These are phyloP conservation scores for Folsomia manolachei DNA, from an alignment of 2,888 invertebrate genomes.

Conservation along the genomic window DNA sequence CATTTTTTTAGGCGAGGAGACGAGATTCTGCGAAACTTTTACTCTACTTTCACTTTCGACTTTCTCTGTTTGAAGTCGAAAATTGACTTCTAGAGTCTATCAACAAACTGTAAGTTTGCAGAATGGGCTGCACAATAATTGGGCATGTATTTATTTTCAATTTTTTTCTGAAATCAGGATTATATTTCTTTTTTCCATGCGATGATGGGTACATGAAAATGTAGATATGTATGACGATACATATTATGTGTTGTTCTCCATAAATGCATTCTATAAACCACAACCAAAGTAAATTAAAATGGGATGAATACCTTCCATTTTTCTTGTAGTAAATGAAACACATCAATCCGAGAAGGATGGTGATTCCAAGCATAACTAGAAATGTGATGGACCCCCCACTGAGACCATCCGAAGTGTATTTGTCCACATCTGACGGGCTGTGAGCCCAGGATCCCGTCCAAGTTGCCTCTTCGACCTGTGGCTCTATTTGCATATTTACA, in stretches of 20 bases:
- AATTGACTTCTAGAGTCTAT: no score
- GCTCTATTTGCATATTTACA: no score
- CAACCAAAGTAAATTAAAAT: no score
- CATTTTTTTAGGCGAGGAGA: background rate
- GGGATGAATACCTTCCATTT: conserved; percentile 18
- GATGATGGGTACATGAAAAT: background rate
- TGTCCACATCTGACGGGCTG: conserved; percentile 19
- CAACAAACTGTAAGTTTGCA: no score
- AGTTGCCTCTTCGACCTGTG: conserved; percentile 24
- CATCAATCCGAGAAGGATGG: conserved; percentile 28
- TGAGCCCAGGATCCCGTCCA: conserved; percentile 40
- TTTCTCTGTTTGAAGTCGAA: no score
- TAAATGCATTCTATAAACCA: no score
- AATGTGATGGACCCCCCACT: conserved; percentile 36
- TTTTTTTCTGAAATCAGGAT: no score
- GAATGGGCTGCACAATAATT: no score
- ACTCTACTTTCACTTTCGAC: background rate
- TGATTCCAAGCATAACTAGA: conserved; percentile 36
- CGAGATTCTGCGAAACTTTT: background rate
- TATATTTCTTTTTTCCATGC: background rate
- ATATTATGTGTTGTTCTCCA: no score
- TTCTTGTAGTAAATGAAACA: conserved; percentile 39
- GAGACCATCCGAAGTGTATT: conserved; percentile 14
- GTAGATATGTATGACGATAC: no score
- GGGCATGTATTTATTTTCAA: no score